Evolutionary conservation across 2,797 vertebrate species (phyloP), one percentile per base, ranked within the genome.

Genomic region (Trachurus trachurus): DNA sequence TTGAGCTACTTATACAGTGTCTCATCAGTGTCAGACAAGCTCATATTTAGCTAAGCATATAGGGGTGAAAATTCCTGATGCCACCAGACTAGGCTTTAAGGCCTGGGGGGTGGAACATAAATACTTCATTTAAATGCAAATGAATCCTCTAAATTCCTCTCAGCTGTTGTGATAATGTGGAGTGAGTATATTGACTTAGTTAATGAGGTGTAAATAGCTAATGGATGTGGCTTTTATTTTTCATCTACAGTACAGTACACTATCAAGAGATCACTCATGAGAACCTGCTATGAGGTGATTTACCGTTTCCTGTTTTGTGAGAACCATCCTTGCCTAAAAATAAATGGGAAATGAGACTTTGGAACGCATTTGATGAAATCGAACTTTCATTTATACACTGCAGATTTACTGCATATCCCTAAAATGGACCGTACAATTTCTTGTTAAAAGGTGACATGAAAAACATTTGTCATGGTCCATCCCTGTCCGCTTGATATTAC

Each of bases 181-280:
- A 83, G 82, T 62, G 82, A 86, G 87, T 80, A 82, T 91, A 93
- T 91, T 93, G 90, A 88, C 87, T 90, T 75, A 86, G 81, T 88
- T 92, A 93, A 95, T 93, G 89, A 91, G 92, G 87, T 92, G 88
- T 91, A 94, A 92, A 94, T 90, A 93, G 84, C 92, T 91, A 87
- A 89, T 93, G 82, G 88, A 76, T 86, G 62, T 87, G 66, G 86
- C 80, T 88, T 86, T 85, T 71, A 45, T 61, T 85, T 88, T 89
- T 82, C 76, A 88, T 90, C 82, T 86, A 57, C 71, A 67, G 67
- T 78, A 80, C 71, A 80, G 67, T 78, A 80, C 71, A 80, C 76
- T 79, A 86, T 89, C 85, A 84, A 86, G 77, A 88, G 84, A 82
- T 87, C 74, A 76, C 29, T 83, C 64, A 67, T 47, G 37, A 74